These are phyloP conservation scores for Margaritifera margaritifera DNA, from an alignment of 2,888 invertebrate genomes.

Conservation along the genomic window DNA sequence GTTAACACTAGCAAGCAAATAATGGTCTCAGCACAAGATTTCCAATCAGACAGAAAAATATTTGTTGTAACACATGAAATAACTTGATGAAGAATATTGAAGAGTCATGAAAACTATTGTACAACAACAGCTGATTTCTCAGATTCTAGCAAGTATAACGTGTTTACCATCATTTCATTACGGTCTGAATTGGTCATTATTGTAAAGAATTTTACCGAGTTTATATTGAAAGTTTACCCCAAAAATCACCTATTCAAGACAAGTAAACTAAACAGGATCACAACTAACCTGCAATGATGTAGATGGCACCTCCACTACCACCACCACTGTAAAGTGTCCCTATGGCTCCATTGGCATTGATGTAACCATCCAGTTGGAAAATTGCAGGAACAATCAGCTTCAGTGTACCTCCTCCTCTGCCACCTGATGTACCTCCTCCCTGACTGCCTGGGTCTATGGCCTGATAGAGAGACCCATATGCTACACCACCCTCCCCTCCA, in stretches of 20 bases:
- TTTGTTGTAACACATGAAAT: no score
- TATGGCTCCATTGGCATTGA: conserved; percentile 48
- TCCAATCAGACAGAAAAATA: no score
- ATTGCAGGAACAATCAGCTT: conserved; percentile 47
- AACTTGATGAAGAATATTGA: no score
- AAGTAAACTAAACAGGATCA: no score
- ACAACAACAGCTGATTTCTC: no score
- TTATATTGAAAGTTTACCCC: no score
- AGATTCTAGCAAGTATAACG: no score
- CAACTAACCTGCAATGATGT: conserved; percentile 46
- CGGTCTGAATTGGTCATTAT: no score
- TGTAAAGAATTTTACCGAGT: no score
- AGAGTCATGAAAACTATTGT: no score
- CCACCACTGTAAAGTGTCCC: conserved; percentile 29
- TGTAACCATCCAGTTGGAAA: conserved; percentile 50
- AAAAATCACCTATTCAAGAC: no score
- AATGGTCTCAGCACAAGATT: not conserved
- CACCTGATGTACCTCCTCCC: conserved; percentile 47
- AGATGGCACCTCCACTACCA: conserved; percentile 57
- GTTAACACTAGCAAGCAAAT: not conserved
- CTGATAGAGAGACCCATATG: conserved; percentile 52
- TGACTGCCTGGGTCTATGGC: conserved; percentile 44
- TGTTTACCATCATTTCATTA: no score
- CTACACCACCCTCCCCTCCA: conserved; percentile 31
- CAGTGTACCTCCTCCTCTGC: conserved; percentile 51